phyloP scores from a whole-genome alignment of 2,888 invertebrate species.

The Drosophila acutilabella region DNA sequence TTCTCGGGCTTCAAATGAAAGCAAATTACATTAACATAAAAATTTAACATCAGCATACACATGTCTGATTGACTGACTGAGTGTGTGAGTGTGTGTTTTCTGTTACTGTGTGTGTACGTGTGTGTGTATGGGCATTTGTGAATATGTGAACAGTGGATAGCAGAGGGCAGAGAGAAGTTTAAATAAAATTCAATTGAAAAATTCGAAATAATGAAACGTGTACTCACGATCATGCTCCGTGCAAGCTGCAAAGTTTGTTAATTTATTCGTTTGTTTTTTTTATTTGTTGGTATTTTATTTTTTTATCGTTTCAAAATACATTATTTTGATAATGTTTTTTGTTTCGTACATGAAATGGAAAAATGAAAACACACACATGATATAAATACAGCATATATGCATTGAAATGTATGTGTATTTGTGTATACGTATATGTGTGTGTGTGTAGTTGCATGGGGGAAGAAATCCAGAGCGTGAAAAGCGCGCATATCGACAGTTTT shows the following conservation, averaged over 20 bases:
- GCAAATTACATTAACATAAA: constrained; percentile 74
- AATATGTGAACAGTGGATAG: constrained; percentile 49
- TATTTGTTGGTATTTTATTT: constrained; percentile 39
- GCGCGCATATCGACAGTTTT: constrained; percentile 40
- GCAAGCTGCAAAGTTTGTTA: constrained; percentile 89
- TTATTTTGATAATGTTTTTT: constrained; percentile 33
- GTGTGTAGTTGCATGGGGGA: constrained; percentile 21
- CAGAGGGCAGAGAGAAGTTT: constrained; percentile 50
- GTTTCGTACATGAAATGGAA: constrained; percentile 73
- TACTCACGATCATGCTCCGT: constrained; percentile 97
- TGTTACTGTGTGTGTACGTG: not conserved
- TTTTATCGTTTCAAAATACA: constrained; percentile 25
- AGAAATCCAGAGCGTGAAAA: constrained; percentile 37
- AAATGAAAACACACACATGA: constrained; percentile 75
- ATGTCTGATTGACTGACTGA: constrained; percentile 9
- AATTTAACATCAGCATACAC: constrained; percentile 64
- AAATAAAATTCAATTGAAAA: constrained; percentile 61
- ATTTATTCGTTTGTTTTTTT: constrained; percentile 60
- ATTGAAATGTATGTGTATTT: constrained; percentile 31
- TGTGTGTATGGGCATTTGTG: constrained; percentile 7
- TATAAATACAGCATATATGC: constrained; percentile 68
- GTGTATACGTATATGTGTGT: constrained; percentile 36
- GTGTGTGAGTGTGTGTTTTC: constrained; percentile 17
- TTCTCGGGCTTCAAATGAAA: constrained; percentile 42
- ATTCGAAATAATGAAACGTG: constrained; percentile 81